Evolutionary conservation across 1,140 invertebrate genomes (phyloP), one percentile per base, ranked within the genome.

Genomic region (Achroia grisella): DNA sequence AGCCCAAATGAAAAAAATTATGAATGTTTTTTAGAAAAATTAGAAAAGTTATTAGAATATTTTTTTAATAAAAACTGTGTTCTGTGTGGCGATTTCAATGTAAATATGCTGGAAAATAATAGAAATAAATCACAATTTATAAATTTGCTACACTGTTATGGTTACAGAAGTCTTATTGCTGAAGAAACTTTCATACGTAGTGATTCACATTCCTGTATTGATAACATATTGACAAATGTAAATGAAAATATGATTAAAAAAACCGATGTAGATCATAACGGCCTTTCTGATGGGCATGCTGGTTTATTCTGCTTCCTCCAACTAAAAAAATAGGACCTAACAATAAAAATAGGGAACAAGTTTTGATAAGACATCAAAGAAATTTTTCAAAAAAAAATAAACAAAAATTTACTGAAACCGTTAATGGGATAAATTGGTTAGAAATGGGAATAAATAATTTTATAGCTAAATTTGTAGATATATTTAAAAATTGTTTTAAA

Each of bases 171-270:
- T 36, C 36, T 48, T n/a, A 8, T 40, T 29, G 11, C 40, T 9
- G 27, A 13, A 3, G 23, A 35, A 8, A 49, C 41, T 1, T 44
- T 36, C 15, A 37, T 8, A 11, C 10, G 41, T 4, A 30, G 28
- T 23, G 28, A 31, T 11, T 10, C 34, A 10, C 14, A 50, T 10
- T 50, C 48, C 10, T 29, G 41, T n/a, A 29, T 50, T 10, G 48
- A 50, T 13, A 50, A 50, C 13, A 37, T 50, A 14, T 8, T 50
- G n/a, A 50, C 41, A n/a, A 50, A 50, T 32, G 9, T 51, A 2
- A 31, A 29, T 9, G 31, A 44, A 2, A 13, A 15, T 8, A n/a
- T 14, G 8, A 10, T 51, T n/a, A 10, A 8, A 10, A 29, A 41
- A 8, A 10, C 9, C 9, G 2, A 17, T 5, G 8, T 41, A 14